Evolutionary conservation across 53 echinoderm and acorn worm genomes (phyloP).

Genomic region (Astropecten irregularis): DNA sequence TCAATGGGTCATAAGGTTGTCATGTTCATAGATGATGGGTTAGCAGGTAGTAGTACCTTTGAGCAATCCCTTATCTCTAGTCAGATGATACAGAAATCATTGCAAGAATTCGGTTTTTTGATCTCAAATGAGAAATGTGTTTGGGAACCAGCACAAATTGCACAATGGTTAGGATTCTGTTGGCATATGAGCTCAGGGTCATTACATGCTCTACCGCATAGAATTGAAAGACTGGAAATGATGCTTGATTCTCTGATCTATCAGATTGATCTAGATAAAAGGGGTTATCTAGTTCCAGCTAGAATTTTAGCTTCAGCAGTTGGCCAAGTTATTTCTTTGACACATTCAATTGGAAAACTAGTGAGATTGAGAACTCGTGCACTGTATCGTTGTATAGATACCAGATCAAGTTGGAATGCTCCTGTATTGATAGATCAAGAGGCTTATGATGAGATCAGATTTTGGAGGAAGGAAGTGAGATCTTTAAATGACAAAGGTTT

Average conservation of each 20-base stretch:
- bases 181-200: neutral
- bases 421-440: neutral
- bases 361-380: conserved; percentile 3
- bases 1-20: neutral
- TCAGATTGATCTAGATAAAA: neutral
- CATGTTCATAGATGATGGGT: conserved; percentile 22
- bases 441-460: neutral
- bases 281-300: neutral
- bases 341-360: neutral
- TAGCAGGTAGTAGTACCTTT: neutral
- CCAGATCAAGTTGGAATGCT: conserved; percentile 1
- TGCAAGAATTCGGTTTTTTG: neutral
- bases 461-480: neutral
- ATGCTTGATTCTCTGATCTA: neutral
- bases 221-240: neutral
- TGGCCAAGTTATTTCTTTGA: neutral
- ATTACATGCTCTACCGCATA: neutral
- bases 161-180: neutral
- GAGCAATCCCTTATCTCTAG: neutral
- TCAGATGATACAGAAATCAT: neutral
- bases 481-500: neutral
- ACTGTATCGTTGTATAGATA: neutral
- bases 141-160: neutral
- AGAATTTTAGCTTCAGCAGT: neutral
- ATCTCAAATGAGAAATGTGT: neutral